Evolutionary conservation across 2,888 invertebrate species (phyloP).

Genomic region (Syrista parreyssii): DNA sequence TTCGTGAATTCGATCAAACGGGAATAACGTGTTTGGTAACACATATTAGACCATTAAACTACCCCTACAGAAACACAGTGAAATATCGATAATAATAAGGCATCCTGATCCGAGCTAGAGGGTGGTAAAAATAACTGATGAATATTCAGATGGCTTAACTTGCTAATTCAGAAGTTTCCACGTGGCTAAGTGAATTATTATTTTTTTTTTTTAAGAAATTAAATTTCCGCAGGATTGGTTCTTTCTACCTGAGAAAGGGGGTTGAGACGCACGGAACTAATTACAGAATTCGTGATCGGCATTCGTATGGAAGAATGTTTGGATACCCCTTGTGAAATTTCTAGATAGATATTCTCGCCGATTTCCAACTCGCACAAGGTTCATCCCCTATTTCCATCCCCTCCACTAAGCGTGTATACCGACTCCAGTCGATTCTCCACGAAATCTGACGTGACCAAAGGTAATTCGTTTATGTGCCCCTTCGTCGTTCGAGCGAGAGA

Average conservation of each 20-base stretch:
- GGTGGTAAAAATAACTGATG: too few species aligned
- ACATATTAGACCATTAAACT: too few species aligned
- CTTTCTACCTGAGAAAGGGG: not conserved
- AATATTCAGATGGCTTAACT: too few species aligned
- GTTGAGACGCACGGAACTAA: not conserved
- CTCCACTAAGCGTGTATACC: not conserved
- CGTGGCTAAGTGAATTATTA: not conserved
- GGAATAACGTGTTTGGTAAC: too few species aligned
- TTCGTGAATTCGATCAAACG: not conserved
- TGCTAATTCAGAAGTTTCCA: not conserved
- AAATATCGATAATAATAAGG: not conserved
- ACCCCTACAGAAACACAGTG: too few species aligned
- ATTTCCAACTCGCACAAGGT: not conserved
- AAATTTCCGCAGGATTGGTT: not conserved
- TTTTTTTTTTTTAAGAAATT: not conserved
- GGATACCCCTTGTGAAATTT: too few species aligned
- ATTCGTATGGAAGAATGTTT: too few species aligned
- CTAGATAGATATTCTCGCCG: not conserved
- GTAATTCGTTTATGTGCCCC: not conserved
- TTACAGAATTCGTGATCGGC: not conserved
- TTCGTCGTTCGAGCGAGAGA: not conserved
- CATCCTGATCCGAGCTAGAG: not conserved
- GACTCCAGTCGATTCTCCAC: not conserved
- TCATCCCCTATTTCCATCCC: not conserved
- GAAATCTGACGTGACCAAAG: not conserved